Evolutionary conservation across 2,113 vertebrate genomes (phyloP).

Genomic region (Strix aluco): DNA sequence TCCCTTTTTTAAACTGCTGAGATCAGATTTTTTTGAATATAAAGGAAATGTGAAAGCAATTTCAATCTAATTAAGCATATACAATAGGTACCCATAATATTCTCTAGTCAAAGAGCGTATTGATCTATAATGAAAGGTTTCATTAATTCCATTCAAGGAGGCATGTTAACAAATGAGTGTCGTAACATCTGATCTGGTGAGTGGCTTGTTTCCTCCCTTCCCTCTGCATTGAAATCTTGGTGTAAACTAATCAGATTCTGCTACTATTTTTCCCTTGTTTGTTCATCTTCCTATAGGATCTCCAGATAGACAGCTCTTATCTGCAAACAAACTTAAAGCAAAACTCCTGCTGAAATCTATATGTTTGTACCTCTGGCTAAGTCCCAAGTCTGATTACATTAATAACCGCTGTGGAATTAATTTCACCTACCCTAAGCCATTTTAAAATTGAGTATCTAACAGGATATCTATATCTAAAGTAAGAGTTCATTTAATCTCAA

Average conservation of each 20-base stretch:
- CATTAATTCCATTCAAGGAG: slow-evolving; percentile 42
- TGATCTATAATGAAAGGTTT: slow-evolving; percentile 42
- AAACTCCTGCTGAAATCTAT: slow-evolving; percentile 12
- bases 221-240: neutral
- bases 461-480: neutral
- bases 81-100: slow-evolving; percentile 14
- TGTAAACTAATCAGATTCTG: neutral
- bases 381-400: neutral
- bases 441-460: neutral
- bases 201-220: neutral
- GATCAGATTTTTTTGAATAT: neutral
- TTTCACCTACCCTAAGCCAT: neutral
- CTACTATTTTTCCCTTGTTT: neutral
- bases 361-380: neutral
- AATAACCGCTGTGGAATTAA: neutral
- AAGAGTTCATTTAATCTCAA: neutral
- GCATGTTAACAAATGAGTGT: neutral
- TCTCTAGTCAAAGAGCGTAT: slow-evolving; percentile 19
- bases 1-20: slow-evolving; percentile 31
- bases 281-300: slow-evolving; percentile 18
- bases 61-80: slow-evolving; percentile 22
- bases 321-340: slow-evolving; percentile 37
- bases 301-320: neutral
- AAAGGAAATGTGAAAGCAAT: slow-evolving; percentile 26
- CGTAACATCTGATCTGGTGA: slow-evolving; percentile 16